phyloP scores from a whole-genome alignment of 2,888 invertebrate genomes.

The Dimorphilus gyrociliatus region DNA sequence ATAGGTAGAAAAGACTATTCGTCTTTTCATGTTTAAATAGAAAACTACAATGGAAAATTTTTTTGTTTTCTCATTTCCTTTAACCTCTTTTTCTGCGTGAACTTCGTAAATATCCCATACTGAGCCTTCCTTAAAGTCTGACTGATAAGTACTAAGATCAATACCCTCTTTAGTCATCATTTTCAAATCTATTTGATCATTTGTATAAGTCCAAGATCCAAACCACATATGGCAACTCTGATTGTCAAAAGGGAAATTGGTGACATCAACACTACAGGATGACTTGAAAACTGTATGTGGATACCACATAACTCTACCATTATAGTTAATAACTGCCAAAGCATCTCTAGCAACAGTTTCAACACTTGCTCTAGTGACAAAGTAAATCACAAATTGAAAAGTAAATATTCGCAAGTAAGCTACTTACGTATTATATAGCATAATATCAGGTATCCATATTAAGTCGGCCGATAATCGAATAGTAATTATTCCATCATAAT shows the following conservation, averaged over 20 bases:
- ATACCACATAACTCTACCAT: slow-evolving; percentile 8
- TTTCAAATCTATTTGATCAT: slow-evolving; percentile 5
- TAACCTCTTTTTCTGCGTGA: slow-evolving; percentile 2
- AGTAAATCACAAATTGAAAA: not conserved
- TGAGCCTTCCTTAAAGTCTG: slow-evolving; percentile 2
- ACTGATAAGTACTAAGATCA: slow-evolving; percentile 6
- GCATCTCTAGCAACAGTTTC: slow-evolving; percentile 5
- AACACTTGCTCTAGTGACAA: slow-evolving; percentile 5
- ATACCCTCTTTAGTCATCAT: slow-evolving; percentile 7
- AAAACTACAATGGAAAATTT: slow-evolving; percentile 2
- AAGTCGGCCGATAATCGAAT: slow-evolving; percentile 10
- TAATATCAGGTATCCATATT: slow-evolving; percentile 17
- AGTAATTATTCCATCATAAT: slow-evolving; percentile 10
- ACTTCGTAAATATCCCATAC: slow-evolving; percentile 6
- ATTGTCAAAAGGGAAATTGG: slow-evolving; percentile 8
- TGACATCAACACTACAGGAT: slow-evolving; percentile 8
- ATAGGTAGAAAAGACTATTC: slow-evolving; percentile 7
- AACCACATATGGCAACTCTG: slow-evolving; percentile 10
- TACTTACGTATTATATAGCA: slow-evolving; percentile 14
- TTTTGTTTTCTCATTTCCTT: not conserved
- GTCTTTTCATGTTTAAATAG: slow-evolving; percentile 4
- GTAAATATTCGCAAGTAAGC: not conserved
- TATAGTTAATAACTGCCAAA: slow-evolving; percentile 5
- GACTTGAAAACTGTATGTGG: slow-evolving; percentile 8
- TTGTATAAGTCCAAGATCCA: slow-evolving; percentile 9